Percentiles rank a stretch among this genome's conserved stretches.
Evolutionary conservation across 2,888 invertebrate genomes (phyloP).

Genomic region (Pocota personata): DNA sequence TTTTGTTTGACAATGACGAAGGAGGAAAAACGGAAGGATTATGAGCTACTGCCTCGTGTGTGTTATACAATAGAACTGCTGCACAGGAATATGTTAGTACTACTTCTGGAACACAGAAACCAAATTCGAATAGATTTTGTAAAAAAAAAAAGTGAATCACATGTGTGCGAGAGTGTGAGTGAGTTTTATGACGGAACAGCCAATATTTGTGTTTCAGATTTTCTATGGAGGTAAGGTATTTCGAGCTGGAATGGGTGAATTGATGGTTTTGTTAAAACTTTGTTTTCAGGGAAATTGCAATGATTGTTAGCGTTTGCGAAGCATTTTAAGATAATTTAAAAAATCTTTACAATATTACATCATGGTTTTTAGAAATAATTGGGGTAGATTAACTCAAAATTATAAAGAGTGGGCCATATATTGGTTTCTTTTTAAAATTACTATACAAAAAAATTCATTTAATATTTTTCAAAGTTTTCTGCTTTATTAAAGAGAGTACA

Average conservation of each 20-base stretch:
- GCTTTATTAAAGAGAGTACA: too few relatives aligned
- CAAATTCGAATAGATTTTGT: slow-evolving; percentile 4
- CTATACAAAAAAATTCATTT: too few relatives aligned
- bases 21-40: slow-evolving; percentile 50
- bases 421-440: too few relatives aligned
- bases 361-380: background rate
- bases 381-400: too few relatives aligned
- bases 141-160: background rate
- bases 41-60: slow-evolving; percentile 20
- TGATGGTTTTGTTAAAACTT: background rate
- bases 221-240: background rate
- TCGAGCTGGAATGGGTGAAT: background rate
- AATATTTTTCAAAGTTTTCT: too few relatives aligned
- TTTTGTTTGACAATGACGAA: slow-evolving; percentile 37
- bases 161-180: background rate
- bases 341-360: background rate
- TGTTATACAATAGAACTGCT: slow-evolving; percentile 20
- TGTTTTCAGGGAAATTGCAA: background rate
- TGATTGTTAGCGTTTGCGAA: background rate
- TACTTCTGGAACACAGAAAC: background rate
- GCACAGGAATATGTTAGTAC: background rate
- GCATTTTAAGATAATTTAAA: slow-evolving; percentile 16
- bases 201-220: slow-evolving; percentile 34
- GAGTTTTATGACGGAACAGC: slow-evolving; percentile 18
- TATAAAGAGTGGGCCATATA: too few relatives aligned